Percentiles rank a stretch among this genome's conserved stretches.
phyloP scores from a whole-genome alignment of 2,797 vertebrate genomes.

The Fistularia tabacaria region DNA sequence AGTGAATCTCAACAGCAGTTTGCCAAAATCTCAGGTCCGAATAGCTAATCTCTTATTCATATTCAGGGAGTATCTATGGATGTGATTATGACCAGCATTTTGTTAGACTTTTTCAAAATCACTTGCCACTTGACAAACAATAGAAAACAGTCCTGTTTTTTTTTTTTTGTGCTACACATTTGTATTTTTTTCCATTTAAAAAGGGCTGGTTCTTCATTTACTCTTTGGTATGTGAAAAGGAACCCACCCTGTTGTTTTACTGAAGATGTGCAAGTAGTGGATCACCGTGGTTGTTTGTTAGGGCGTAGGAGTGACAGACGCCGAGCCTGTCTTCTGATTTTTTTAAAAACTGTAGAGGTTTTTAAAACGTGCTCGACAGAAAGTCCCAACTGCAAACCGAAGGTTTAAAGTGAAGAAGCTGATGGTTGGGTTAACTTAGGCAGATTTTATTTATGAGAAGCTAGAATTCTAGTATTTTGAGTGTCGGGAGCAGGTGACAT shows the following conservation, averaged over 20 bases:
- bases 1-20: slow-evolving; percentile 41
- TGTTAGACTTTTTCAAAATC: slow-evolving; percentile 26
- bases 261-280: slow-evolving; percentile 48
- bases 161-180: slow-evolving; percentile 20
- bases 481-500: too few relatives aligned
- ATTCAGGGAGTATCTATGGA: slow-evolving; percentile 57
- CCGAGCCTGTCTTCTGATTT: too few relatives aligned
- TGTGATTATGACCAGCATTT: slow-evolving; percentile 53
- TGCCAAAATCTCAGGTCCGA: slow-evolving; percentile 74
- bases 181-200: slow-evolving; percentile 36
- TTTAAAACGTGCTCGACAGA: too few relatives aligned
- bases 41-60: slow-evolving; percentile 36
- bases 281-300: slow-evolving; percentile 13
- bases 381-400: too few relatives aligned
- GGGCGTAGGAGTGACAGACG: too few relatives aligned
- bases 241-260: slow-evolving; percentile 17
- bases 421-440: too few relatives aligned
- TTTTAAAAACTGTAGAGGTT: too few relatives aligned
- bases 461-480: too few relatives aligned
- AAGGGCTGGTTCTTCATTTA: slow-evolving; percentile 67
- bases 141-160: slow-evolving; percentile 15
- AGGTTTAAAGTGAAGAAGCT: too few relatives aligned
- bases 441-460: too few relatives aligned
- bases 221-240: slow-evolving; percentile 21
- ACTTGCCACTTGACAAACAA: slow-evolving; percentile 10